Conservation (phyloP, 2,888 invertebrate genomes). For the Megaustenia siamemsis region DNA sequence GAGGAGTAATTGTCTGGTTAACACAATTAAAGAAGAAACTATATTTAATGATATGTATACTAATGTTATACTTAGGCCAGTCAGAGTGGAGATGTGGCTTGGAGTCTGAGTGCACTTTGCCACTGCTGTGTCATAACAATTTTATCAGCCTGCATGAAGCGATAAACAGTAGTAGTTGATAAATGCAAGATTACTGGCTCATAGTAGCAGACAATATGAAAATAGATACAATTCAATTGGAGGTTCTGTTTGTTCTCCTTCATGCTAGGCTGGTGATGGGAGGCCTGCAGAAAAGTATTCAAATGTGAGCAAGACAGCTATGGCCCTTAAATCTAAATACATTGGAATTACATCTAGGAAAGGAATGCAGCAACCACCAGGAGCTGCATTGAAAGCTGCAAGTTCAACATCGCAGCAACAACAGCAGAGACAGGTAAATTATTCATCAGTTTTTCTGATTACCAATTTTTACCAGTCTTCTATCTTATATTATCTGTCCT, state of each 20-base stretch:
- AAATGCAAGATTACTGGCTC: too few relatives aligned
- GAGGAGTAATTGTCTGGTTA: too few relatives aligned
- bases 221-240: not conserved
- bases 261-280: constrained; percentile 38
- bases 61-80: too few relatives aligned
- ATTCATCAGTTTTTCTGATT: not conserved
- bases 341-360: constrained; percentile 65
- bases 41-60: too few relatives aligned
- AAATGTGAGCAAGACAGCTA: constrained; percentile 68
- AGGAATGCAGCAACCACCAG: not conserved
- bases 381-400: not conserved
- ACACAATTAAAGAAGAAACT: too few relatives aligned
- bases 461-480: not conserved
- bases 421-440: constrained; percentile 27
- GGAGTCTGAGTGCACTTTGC: too few relatives aligned
- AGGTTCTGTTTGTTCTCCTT: not conserved
- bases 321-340: constrained; percentile 75
- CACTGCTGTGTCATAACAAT: too few relatives aligned
- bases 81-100: too few relatives aligned
- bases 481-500: too few relatives aligned
- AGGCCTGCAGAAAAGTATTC: constrained; percentile 59
- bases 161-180: too few relatives aligned
- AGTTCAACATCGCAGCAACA: not conserved
- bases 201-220: too few relatives aligned
- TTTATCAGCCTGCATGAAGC: too few relatives aligned